These are phyloP conservation scores for Oostethus manadensis DNA, from an alignment of 2,113 vertebrate genomes.

Conservation along the genomic window DNA sequence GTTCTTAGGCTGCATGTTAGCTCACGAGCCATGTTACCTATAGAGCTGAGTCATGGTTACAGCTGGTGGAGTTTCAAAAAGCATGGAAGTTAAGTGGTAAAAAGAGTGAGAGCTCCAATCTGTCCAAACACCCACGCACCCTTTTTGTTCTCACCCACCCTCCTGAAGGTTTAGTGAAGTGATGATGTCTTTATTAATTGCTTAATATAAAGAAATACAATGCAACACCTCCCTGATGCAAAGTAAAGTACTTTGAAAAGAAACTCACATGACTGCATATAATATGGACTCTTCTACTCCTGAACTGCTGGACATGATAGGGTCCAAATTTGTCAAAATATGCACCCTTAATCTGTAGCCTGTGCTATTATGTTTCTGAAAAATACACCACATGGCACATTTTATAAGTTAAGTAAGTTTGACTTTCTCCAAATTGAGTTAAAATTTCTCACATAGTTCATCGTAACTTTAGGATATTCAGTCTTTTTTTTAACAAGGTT, in stretches of 20 bases:
- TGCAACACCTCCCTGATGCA: neutral
- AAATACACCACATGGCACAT: no score
- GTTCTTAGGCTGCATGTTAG: constrained; percentile 35
- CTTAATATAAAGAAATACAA: neutral
- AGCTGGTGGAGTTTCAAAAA: constrained; percentile 45
- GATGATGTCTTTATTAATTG: constrained; percentile 8
- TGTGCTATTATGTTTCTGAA: no score
- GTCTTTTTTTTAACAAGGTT: no score
- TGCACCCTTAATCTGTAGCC: no score
- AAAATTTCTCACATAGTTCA: no score
- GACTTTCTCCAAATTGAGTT: no score
- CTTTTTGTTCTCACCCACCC: constrained; percentile 10
- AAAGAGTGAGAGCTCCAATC: constrained; percentile 41
- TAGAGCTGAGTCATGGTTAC: constrained; percentile 46
- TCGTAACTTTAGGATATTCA: no score
- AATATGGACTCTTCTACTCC: no score
- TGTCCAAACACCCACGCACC: constrained; percentile 30
- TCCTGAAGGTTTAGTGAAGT: constrained; percentile 9
- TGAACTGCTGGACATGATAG: no score
- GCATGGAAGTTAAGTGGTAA: constrained; percentile 44
- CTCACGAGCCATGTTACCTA: constrained; percentile 31
- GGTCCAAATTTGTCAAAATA: no score
- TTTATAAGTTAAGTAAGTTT: no score
- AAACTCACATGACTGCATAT: neutral
- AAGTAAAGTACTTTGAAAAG: no score